Base-by-base conservation (phyloP, 2,797 vertebrate genomes). In the Staurois parvus region DNA sequence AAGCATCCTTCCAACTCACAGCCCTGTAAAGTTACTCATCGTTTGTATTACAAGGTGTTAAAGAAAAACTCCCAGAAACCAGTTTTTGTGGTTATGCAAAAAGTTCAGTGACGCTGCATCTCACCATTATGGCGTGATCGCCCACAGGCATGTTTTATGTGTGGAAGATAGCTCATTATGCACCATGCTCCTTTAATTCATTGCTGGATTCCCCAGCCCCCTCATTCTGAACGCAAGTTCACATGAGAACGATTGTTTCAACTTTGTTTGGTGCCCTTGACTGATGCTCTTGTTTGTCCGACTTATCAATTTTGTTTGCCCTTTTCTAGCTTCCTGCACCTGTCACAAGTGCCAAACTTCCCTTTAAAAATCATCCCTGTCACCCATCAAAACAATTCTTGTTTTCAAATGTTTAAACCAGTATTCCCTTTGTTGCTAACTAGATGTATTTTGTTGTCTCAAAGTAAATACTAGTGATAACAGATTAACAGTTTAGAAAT, bases 121-220 rank as follows among this genome's bases (percentile, higher is more conserved):
- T 52, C 69, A 52, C 80, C 85, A 86, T 48, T 37, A 68, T 86
- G 85, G 85, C 73, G 80, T 79, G 85, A 86, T 86, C 74, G 56
- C 56, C 40, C 68, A 67, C 32, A 77, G 85, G 85, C 52, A 67
- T 48, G 13, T 34, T 56, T 69, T 21, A 10, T 26, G 40, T 48
- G 62, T 56, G 62, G 11, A 40, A 32, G 32, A 34, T 75, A 30
- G 8, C 34, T 59, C 19, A 67, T 67, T 56, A 74, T 13, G 4
- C 1, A 26, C 72, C 52, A 79, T 64, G 64, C 4, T 42, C 26
- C 40, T 13, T 66, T 42, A 66, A 67, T 70, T 67, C 10, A 32
- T 40, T 32, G 26, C 68, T 30, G 9, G 29, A 28, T 37, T 75
- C 28, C 19, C 8, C 29, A 76, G 9, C 81, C 72, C 32, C 29